A percentile compares a stretch with the other conserved stretches of the same genome.
phyloP scores from a whole-genome alignment of 2,797 vertebrate genomes.

The Lacerta bilineata region DNA sequence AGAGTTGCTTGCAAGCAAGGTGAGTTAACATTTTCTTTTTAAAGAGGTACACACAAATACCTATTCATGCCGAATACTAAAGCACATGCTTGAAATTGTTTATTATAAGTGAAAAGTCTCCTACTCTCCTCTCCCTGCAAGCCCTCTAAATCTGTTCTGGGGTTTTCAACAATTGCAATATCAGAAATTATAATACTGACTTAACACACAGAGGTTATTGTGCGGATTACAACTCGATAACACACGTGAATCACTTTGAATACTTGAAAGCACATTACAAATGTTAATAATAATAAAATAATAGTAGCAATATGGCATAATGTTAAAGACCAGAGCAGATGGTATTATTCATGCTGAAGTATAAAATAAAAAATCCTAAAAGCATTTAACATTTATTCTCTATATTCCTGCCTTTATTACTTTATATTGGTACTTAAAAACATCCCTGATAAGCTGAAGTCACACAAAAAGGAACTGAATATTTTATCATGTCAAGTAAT shows the following conservation, averaged over 20 bases:
- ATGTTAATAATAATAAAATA: neutral
- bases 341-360: neutral
- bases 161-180: neutral
- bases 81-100: neutral
- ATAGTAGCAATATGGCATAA: neutral
- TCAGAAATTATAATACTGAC: neutral
- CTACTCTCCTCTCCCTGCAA: no score
- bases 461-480: neutral
- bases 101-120: no score
- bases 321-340: neutral
- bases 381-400: neutral
- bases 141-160: neutral
- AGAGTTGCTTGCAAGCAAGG: constrained; percentile 27
- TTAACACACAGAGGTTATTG: neutral
- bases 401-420: neutral
- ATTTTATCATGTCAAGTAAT: neutral
- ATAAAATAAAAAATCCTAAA: neutral
- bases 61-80: neutral
- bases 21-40: constrained; percentile 9
- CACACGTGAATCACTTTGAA: neutral
- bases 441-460: neutral
- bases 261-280: neutral
- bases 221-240: neutral
- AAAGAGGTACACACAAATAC: neutral
- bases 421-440: neutral